Evolutionary conservation across 2,797 vertebrate genomes (phyloP).

Genomic region (Merluccius polli): DNA sequence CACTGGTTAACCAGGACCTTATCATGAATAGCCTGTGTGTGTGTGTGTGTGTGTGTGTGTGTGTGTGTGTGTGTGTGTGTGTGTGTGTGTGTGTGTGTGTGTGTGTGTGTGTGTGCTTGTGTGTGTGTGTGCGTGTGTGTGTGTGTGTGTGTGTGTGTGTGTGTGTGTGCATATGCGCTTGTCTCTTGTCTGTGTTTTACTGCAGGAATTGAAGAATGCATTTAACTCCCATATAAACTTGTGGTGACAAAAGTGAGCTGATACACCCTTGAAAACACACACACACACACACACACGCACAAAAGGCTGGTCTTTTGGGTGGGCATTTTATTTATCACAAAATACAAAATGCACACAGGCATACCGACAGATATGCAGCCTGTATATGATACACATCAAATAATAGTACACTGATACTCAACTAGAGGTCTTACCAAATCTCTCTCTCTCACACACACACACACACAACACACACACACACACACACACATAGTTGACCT

Average conservation of each 20-base stretch:
- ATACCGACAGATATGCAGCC: background rate
- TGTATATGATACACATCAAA: background rate
- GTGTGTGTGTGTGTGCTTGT: conserved; percentile 9
- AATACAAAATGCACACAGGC: background rate
- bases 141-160: background rate
- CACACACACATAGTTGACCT: conserved; percentile 47
- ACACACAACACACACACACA: conserved; percentile 20
- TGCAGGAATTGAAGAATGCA: conserved; percentile 20
- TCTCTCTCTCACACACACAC: background rate
- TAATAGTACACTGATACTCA: background rate
- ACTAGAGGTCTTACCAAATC: background rate
- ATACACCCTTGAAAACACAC: conserved; percentile 2
- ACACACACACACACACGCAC: conserved; percentile 7
- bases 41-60: conserved; percentile 14
- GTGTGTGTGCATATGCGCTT: background rate
- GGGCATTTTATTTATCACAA: background rate
- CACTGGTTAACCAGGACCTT: conserved; percentile 46
- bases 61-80: conserved; percentile 31
- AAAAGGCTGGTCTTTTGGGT: conserved; percentile 1
- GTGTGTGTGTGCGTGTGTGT: background rate
- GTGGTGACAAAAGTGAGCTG: conserved; percentile 9
- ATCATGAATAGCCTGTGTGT: conserved; percentile 31
- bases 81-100: conserved; percentile 16
- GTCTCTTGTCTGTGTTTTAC: background rate
- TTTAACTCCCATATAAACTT: conserved; percentile 21